Conservation (phyloP, 2,113 vertebrate species). For the Gallinago media region DNA sequence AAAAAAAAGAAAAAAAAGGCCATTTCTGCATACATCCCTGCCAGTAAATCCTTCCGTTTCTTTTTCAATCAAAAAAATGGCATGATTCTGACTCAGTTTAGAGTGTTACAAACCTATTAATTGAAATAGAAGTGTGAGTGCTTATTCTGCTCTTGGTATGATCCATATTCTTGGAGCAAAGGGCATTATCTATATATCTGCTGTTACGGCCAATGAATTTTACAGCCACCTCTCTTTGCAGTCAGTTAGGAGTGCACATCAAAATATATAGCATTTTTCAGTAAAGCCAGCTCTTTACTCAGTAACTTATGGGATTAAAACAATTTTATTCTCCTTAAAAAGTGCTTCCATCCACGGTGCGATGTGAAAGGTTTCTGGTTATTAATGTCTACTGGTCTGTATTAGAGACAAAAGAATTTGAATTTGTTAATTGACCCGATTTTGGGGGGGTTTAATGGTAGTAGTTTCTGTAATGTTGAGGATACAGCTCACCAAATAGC, state of each 20-base stretch:
- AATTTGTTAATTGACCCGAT: not conserved
- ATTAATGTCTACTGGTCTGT: not conserved
- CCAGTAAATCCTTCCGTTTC: slow-evolving; percentile 16
- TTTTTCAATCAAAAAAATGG: slow-evolving; percentile 17
- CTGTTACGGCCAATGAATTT: slow-evolving; percentile 32
- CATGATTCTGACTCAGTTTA: slow-evolving; percentile 4
- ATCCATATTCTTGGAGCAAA: slow-evolving; percentile 40
- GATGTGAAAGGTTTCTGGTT: not conserved
- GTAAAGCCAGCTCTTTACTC: slow-evolving; percentile 20
- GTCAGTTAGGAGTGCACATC: not conserved
- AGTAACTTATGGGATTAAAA: slow-evolving; percentile 19
- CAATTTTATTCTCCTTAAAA: slow-evolving; percentile 51
- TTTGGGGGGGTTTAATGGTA: not conserved
- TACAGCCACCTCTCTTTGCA: slow-evolving; percentile 14
- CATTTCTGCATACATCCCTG: not conserved
- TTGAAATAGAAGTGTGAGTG: not conserved
- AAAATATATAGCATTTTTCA: slow-evolving; percentile 55
- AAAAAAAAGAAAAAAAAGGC: not conserved
- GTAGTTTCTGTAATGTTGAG: not conserved
- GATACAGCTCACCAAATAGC: not conserved
- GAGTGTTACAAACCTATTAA: slow-evolving; percentile 12
- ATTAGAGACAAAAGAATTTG: not conserved
- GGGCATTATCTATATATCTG: slow-evolving; percentile 40
- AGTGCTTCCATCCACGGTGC: slow-evolving; percentile 14
- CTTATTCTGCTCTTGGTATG: slow-evolving; percentile 27